These are phyloP conservation scores for Eucera pruinosa DNA, from an alignment of 2,888 invertebrate species.

Conservation along the genomic window DNA sequence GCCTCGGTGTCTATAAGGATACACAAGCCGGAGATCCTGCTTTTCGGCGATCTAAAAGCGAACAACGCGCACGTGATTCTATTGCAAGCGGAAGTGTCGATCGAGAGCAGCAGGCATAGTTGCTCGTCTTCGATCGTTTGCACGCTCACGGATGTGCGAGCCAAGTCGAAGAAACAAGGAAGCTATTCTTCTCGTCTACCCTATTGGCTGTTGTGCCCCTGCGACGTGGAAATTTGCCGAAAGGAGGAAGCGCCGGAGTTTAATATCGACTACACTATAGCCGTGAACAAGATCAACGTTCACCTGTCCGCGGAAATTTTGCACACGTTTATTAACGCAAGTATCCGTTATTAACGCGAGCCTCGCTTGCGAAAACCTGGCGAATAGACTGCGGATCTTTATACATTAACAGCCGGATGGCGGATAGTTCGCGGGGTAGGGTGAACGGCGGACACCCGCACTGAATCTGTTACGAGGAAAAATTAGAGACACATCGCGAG, in stretches of 20 bases:
- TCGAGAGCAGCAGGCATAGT: slow-evolving; percentile 89
- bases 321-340: slow-evolving; percentile 88
- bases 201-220: slow-evolving; percentile 87
- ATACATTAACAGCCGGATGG: too few species aligned
- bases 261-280: slow-evolving; percentile 88
- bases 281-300: slow-evolving; percentile 89
- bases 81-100: slow-evolving; percentile 88
- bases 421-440: too few species aligned
- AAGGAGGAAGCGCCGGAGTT: slow-evolving; percentile 88
- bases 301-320: slow-evolving; percentile 90
- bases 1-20: slow-evolving; percentile 90
- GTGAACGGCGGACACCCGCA: too few species aligned
- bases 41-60: slow-evolving; percentile 89
- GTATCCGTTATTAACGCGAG: too few species aligned
- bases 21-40: slow-evolving; percentile 91
- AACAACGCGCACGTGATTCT: slow-evolving; percentile 88
- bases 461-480: too few species aligned
- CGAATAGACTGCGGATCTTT: too few species aligned
- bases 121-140: slow-evolving; percentile 88
- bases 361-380: too few species aligned
- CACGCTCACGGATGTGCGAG: slow-evolving; percentile 87
- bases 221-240: slow-evolving; percentile 89
- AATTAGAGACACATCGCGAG: too few species aligned
- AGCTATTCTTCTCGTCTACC: slow-evolving; percentile 86
- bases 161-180: slow-evolving; percentile 87